These are phyloP conservation scores for Lutraria rhynchaena DNA, from an alignment of 1,140 invertebrate genomes.

Conservation along the genomic window DNA sequence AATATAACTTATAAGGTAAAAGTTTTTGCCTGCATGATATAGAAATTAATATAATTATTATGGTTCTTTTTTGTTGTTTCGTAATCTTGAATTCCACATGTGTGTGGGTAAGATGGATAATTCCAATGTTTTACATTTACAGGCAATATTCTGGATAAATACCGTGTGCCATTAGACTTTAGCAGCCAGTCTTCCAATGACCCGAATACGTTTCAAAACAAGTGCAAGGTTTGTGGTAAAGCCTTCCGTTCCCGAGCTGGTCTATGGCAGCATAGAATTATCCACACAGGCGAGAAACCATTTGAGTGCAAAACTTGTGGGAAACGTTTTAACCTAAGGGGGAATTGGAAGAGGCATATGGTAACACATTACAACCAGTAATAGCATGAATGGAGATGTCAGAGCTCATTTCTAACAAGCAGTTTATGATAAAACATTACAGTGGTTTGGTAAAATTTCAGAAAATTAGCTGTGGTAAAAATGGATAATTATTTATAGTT, in stretches of 20 bases:
- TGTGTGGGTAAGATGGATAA: no score
- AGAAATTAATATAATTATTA: no score
- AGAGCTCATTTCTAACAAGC: no score
- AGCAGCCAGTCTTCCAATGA: no score
- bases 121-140: no score
- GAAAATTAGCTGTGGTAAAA: neutral
- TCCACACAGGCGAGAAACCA: slow-evolving; percentile 27
- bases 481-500: neutral
- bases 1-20: no score
- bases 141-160: no score
- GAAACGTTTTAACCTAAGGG: slow-evolving; percentile 18
- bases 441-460: neutral
- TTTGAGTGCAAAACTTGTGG: slow-evolving; percentile 14
- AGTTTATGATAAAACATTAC: neutral
- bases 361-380: neutral
- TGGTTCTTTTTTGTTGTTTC: no score
- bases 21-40: no score
- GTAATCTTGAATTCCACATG: no score
- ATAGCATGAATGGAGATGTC: neutral
- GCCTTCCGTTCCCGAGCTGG: neutral
- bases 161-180: no score
- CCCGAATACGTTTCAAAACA: neutral
- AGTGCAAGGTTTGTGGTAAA: slow-evolving; percentile 13
- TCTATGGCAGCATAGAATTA: slow-evolving; percentile 15
- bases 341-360: slow-evolving; percentile 25